phyloP scores from a whole-genome alignment of 1,140 invertebrate genomes.

The Drosophila obscura region DNA sequence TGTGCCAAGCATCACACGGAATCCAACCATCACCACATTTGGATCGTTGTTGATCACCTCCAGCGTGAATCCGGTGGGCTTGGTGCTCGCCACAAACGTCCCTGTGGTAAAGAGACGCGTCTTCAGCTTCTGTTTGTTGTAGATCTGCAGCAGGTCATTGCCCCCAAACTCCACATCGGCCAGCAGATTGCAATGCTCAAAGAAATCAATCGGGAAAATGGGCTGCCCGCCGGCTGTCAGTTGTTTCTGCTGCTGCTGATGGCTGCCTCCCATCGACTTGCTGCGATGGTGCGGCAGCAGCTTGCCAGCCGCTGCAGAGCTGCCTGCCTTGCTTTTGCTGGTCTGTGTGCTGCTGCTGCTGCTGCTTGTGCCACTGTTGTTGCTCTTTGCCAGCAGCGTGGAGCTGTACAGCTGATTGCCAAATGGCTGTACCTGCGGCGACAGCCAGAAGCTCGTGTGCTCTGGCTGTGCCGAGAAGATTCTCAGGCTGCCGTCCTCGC shows the following conservation, averaged over 20 bases:
- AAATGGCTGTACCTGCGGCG: constrained; percentile 90
- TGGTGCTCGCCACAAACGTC: constrained; percentile 95
- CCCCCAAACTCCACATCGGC: constrained; percentile 98
- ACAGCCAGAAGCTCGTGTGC: constrained; percentile 92
- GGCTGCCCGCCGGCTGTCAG: constrained; percentile 58
- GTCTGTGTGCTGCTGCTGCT: not conserved
- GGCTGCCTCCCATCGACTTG: constrained; percentile 70
- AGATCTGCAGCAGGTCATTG: constrained; percentile 97
- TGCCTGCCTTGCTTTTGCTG: constrained; percentile 25
- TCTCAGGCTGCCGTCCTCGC: constrained; percentile 97
- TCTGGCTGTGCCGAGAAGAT: constrained; percentile 93
- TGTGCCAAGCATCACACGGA: constrained; percentile 93
- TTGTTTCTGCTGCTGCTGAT: constrained; percentile 84
- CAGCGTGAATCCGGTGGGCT: constrained; percentile 93
- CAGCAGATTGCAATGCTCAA: constrained; percentile 96
- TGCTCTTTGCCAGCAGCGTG: constrained; percentile 77
- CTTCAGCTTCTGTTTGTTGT: constrained; percentile 97
- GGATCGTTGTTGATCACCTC: constrained; percentile 95
- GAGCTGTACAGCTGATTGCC: constrained; percentile 81
- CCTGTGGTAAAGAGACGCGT: constrained; percentile 95
- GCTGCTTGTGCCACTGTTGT: not conserved
- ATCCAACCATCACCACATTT: constrained; percentile 93
- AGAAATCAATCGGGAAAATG: constrained; percentile 96
- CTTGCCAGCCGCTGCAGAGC: constrained; percentile 85
- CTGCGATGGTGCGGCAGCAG: constrained; percentile 83